Base-by-base conservation (phyloP, 2,888 invertebrate genomes). In the Saturnia pavonia region DNA sequence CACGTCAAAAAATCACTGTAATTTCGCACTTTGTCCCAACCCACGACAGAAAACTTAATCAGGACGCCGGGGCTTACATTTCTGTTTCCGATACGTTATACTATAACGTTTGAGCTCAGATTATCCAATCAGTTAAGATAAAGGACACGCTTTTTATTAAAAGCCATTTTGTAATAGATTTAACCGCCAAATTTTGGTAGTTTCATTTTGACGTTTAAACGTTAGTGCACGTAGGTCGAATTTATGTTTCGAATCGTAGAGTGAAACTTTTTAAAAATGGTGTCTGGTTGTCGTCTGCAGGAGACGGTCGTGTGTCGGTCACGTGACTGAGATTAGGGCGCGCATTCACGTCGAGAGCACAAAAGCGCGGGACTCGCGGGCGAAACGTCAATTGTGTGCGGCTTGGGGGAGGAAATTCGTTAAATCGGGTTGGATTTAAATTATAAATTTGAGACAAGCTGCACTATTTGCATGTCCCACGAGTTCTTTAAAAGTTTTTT, bases 61-160 rank as follows among this genome's bases (percentile, higher is more conserved):
- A 93, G 89, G 83, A 90, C 84, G 82, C 86, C 76, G 87, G 85
- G 85, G 86, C 89, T 89, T 88, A 88, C 85, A 89, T 90, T 92
- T 92, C 92, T 91, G 92, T 91, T 93, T 93, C 92, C 93, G 93
- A 93, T 93, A 92, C 91, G 88, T 85, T 88, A 91, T 90, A 88
- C 88, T 89, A 89, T 91, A 90, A 82, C 92, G 85, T 92, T 93
- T 92, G 92, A 93, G 87, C 87, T 92, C 90, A 93, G 93, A 94
- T 94, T 94, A 94, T 92, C 93, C 93, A 94, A 94, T 94, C 94
- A 93, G 94, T 92, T 92, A 93, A 92, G 93, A 93, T 93, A 94
- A 92, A 91, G 88, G 90, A 90, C 91, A 92, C 91, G 91, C 91
- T 92, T 93, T 92, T 93, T 87, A 81, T 73, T 74, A 66, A 19